These are phyloP conservation scores for Phymorhynchus buccinoides DNA, from an alignment of 1,140 invertebrate species.

Conservation along the genomic window DNA sequence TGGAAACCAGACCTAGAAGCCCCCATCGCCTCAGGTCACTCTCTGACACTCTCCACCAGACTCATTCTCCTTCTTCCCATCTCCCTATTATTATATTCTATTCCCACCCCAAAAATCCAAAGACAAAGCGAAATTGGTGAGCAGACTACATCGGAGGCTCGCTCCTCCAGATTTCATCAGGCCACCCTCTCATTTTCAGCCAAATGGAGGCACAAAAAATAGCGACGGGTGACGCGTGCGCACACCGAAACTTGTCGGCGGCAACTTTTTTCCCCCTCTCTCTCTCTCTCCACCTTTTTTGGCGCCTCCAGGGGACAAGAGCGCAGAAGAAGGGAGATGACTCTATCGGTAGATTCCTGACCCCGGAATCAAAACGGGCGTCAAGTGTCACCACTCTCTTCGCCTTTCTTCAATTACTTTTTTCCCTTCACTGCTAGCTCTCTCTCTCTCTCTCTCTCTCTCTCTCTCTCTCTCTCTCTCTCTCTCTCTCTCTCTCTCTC, in stretches of 20 bases:
- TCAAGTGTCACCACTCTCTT: constrained; percentile 21
- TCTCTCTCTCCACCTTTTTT: too few species aligned
- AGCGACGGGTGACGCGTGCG: constrained; percentile 18
- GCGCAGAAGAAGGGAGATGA: constrained; percentile 10
- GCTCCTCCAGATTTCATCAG: not conserved
- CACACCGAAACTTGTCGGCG: too few species aligned
- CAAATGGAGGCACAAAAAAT: constrained; percentile 16
- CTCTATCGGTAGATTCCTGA: constrained; percentile 29
- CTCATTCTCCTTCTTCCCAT: not conserved
- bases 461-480: not conserved
- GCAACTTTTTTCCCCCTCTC: too few species aligned
- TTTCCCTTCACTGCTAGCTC: not conserved
- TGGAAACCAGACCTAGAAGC: not conserved
- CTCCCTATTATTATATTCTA: too few species aligned
- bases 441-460: not conserved
- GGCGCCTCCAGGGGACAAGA: constrained; percentile 15
- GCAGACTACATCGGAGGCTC: not conserved
- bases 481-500: not conserved
- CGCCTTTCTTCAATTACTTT: not conserved
- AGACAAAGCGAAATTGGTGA: constrained; percentile 13
- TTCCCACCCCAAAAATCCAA: not conserved
- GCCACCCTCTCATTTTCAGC: constrained; percentile 29
- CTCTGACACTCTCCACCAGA: not conserved
- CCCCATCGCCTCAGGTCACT: constrained; percentile 4
- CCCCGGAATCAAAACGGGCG: constrained; percentile 22